phyloP scores from a whole-genome alignment of 2,888 invertebrate genomes.

The Dryocosmus kuriphilus region DNA sequence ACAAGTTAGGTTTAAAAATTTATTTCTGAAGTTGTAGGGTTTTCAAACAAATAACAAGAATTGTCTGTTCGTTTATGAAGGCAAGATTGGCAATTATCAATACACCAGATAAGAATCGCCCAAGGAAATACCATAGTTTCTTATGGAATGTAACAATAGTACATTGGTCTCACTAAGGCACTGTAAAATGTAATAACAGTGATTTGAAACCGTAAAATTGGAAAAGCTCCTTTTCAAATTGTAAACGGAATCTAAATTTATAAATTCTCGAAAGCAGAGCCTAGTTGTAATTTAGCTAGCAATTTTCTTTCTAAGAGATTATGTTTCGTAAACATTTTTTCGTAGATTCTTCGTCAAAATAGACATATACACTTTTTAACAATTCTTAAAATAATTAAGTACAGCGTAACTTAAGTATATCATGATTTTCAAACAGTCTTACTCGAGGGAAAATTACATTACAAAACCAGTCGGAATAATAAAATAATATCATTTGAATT shows the following conservation, averaged over 20 bases:
- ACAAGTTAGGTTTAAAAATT: background rate
- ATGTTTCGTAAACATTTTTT: background rate
- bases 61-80: background rate
- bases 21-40: background rate
- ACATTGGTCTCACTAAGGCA: conserved; percentile 9
- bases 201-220: conserved; percentile 3
- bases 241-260: background rate
- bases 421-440: conserved; percentile 19
- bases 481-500: background rate
- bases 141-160: background rate
- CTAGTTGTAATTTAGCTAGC: background rate
- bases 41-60: background rate
- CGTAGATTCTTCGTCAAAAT: background rate
- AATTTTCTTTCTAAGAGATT: background rate
- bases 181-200: conserved; percentile 6
- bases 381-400: conserved; percentile 22
- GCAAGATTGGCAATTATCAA: background rate
- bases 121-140: background rate
- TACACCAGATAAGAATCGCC: background rate
- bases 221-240: background rate
- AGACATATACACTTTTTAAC: background rate
- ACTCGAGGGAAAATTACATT: background rate
- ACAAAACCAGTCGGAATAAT: background rate
- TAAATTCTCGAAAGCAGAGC: background rate
- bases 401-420: conserved; percentile 9